These are phyloP conservation scores for Sorex fumeus DNA, from an alignment of 2,113 vertebrate species.

Conservation along the genomic window DNA sequence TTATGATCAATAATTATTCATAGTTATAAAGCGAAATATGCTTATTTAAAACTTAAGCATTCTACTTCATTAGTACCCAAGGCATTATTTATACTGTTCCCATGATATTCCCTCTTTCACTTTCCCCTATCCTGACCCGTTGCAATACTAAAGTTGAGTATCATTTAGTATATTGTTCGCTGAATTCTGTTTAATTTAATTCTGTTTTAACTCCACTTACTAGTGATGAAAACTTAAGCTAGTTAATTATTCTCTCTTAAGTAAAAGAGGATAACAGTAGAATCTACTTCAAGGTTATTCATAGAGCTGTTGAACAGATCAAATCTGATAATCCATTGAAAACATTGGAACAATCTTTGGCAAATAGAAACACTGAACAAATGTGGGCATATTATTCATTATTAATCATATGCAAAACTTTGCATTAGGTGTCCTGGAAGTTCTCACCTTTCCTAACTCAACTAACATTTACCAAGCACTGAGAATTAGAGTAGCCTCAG, in stretches of 20 bases:
- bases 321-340: neutral
- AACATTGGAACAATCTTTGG: neutral
- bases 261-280: neutral
- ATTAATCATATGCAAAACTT: neutral
- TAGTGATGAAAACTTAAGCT: neutral
- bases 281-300: neutral
- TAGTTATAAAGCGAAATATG: neutral
- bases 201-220: neutral
- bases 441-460: neutral
- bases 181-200: constrained; percentile 1
- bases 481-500: neutral
- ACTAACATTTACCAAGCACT: neutral
- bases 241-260: neutral
- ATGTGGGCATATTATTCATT: neutral
- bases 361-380: neutral
- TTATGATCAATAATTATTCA: neutral
- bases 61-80: neutral
- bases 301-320: neutral
- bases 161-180: neutral
- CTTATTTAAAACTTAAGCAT: constrained; percentile 15
- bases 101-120: neutral
- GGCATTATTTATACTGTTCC: neutral
- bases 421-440: neutral
- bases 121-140: neutral
- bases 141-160: neutral